Evolutionary conservation across 2,113 vertebrate species (phyloP).

Genomic region (Erinaceus europaeus): DNA sequence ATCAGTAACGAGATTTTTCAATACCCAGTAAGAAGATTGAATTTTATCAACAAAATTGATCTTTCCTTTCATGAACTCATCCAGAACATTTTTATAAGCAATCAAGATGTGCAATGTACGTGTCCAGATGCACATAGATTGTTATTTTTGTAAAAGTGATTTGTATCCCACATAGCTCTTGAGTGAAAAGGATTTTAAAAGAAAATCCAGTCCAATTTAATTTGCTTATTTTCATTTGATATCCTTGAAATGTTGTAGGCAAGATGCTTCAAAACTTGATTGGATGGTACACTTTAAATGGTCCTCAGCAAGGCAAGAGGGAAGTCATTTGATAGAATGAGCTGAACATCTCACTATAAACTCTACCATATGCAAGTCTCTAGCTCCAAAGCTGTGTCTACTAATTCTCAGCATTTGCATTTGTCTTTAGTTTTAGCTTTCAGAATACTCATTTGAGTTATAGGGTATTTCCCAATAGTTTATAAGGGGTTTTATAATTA

Average conservation of each 20-base stretch:
- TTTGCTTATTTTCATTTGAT: not conserved
- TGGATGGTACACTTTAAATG: not conserved
- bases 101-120: not conserved
- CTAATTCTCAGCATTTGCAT: not conserved
- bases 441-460: not conserved
- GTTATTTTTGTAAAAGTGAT: conserved; percentile 8
- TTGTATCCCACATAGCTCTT: not conserved
- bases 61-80: not conserved
- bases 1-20: conserved; percentile 45
- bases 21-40: not conserved
- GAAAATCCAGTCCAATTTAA: not conserved
- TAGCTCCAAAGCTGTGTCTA: too few species aligned
- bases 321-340: not conserved
- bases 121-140: not conserved
- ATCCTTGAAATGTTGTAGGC: not conserved
- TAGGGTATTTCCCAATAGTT: not conserved
- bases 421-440: not conserved
- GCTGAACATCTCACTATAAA: not conserved
- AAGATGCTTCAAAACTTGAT: not conserved
- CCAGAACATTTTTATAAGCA: not conserved
- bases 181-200: not conserved
- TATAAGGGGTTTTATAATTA: too few species aligned
- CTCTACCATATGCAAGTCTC: too few species aligned
- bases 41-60: conserved; percentile 7
- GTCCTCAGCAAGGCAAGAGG: not conserved